Evolutionary conservation across 2,113 vertebrate species (phyloP).

Genomic region (Chauna torquata): DNA sequence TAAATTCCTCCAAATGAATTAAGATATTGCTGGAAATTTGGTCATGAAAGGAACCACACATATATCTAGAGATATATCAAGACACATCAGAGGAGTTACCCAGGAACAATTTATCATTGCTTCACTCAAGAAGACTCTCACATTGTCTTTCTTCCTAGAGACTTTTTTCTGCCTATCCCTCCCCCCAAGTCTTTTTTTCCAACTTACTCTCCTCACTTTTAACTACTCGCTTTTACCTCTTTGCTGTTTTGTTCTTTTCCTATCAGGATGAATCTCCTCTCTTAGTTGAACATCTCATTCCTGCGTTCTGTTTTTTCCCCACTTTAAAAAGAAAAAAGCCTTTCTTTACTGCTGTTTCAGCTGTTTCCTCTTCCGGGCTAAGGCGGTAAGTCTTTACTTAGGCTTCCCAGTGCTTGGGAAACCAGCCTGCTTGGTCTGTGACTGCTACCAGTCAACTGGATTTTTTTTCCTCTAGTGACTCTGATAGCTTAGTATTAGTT

Average conservation of each 20-base stretch:
- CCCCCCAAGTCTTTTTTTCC: background rate
- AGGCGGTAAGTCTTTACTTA: background rate
- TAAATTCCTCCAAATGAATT: background rate
- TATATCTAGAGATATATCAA: background rate
- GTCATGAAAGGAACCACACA: rapidly evolving
- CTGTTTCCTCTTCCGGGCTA: background rate
- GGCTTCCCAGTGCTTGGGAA: background rate
- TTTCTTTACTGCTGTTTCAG: background rate
- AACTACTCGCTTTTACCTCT: no score
- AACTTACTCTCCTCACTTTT: rapidly evolving
- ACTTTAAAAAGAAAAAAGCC: background rate
- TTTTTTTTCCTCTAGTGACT: background rate
- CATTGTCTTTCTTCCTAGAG: background rate
- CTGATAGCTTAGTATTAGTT: background rate
- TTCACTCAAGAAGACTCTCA: background rate
- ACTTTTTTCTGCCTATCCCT: background rate
- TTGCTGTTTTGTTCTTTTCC: background rate
- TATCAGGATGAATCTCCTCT: background rate
- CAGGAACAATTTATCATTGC: background rate
- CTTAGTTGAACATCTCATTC: background rate
- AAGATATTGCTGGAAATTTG: background rate
- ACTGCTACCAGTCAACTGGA: background rate
- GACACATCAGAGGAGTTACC: background rate
- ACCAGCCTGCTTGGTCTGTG: background rate
- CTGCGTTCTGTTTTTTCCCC: background rate